Conservation (phyloP, 2,797 vertebrate species). For the Catamblyrhynchus diadema region DNA sequence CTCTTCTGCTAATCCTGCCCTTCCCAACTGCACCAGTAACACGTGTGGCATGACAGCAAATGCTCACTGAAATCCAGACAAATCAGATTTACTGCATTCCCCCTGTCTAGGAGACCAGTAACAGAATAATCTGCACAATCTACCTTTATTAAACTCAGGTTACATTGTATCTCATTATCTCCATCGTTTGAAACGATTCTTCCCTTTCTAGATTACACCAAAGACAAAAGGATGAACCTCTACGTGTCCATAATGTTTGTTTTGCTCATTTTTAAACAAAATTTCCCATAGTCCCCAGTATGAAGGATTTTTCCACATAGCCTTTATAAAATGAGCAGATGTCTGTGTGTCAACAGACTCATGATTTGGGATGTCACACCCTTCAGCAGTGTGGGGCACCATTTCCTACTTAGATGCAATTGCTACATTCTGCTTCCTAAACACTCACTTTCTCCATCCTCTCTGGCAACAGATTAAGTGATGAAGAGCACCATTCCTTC, state of each 20-base stretch:
- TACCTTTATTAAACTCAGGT: not conserved
- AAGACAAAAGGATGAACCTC: not conserved
- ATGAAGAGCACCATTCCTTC: not conserved
- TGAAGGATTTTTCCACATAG: not conserved
- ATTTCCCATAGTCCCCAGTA: not conserved
- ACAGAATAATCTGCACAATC: not conserved
- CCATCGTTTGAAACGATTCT: rapidly evolving
- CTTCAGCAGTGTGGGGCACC: not conserved
- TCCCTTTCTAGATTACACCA: not conserved
- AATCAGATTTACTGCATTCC: not conserved
- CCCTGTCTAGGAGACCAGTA: not conserved
- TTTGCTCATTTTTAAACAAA: not conserved
- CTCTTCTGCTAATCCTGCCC: not conserved
- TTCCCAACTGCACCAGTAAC: not conserved
- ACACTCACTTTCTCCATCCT: not conserved
- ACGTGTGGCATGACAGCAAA: not conserved
- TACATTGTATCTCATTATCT: not conserved
- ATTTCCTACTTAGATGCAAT: not conserved
- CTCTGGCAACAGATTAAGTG: not conserved
- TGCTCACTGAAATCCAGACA: not conserved
- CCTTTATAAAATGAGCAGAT: not conserved
- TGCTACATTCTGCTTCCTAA: not conserved
- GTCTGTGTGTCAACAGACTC: not conserved
- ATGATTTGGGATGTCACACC: not conserved
- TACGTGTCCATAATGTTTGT: not conserved